These are phyloP conservation scores for Oreochromis spilurus DNA, from an alignment of 2,113 vertebrate genomes.

Conservation along the genomic window DNA sequence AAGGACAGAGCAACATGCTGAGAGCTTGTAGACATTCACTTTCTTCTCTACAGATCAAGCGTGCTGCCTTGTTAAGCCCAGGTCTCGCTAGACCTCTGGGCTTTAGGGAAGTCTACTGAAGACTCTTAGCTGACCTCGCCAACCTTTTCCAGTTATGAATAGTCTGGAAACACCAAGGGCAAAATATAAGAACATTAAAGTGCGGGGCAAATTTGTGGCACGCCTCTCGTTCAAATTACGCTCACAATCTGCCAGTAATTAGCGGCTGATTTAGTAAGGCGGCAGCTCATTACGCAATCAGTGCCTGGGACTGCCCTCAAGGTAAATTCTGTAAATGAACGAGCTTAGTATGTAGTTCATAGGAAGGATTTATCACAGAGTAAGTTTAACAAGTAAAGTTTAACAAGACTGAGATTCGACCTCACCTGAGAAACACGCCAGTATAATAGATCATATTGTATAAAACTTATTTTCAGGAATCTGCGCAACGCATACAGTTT, in stretches of 20 bases:
- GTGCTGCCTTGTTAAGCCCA: constrained; percentile 27
- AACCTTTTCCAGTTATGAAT: constrained; percentile 24
- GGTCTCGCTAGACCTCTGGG: constrained; percentile 30
- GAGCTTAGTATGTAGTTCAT: not conserved
- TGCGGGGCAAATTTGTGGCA: not conserved
- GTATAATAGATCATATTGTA: not conserved
- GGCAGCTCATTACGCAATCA: constrained; percentile 31
- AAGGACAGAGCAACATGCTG: constrained; percentile 26
- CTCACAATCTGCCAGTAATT: constrained; percentile 29
- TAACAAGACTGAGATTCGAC: not conserved
- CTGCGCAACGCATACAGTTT: not conserved
- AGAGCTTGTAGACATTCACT: constrained; percentile 42
- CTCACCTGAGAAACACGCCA: not conserved
- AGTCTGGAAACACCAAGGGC: not conserved
- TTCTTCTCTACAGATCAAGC: constrained; percentile 27
- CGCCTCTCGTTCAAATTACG: constrained; percentile 22
- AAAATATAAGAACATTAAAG: not conserved
- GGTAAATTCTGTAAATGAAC: constrained; percentile 7
- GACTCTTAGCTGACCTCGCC: constrained; percentile 28
- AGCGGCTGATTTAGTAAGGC: constrained; percentile 23
- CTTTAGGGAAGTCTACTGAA: constrained; percentile 28
- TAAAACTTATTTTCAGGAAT: not conserved
- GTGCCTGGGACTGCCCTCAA: constrained; percentile 15
- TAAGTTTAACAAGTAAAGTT: not conserved
- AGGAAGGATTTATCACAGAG: not conserved